Base-by-base conservation (phyloP, 2,888 invertebrate genomes). In the Eristalis tenax region DNA sequence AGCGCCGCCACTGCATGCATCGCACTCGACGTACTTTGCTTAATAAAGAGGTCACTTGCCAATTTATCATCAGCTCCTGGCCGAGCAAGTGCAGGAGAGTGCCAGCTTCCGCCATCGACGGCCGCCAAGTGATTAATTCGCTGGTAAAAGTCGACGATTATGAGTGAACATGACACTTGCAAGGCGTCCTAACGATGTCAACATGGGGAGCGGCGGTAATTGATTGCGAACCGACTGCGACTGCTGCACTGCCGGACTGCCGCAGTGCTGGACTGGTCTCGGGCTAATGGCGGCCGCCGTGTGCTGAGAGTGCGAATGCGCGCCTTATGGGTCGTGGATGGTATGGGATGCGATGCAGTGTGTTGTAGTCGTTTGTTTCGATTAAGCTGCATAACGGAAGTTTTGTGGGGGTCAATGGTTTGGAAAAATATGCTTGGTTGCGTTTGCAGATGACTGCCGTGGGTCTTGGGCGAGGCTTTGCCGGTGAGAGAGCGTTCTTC, bases 11-110 rank as follows among this genome's bases (percentile, higher is more conserved):
- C 26, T 26, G 26, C 26, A 26, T 26, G 26, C 26, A 26, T 26
- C 26, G 26, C 4, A 26, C 26, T 26, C 43, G 26, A 32, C 40
- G 65, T 43, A 73, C 65, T 71, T 79, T 57, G 65, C 40, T 66
- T 32, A 73, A 79, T 79, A 79, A 79, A 79, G 79, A 71, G 79
- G 79, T 79, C 79, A 73, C 71, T 79, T 59, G 57, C 65, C 65
- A 79, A 79, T 73, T 79, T 79, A 73, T 73, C 71, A 79, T 71
- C 57, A 43, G 22, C 26, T 65, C 38, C 18, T 23, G 50, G 50
- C n/a, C 18, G 18, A 50, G 50, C 50, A 50, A 50, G 50, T 50
- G 66, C 15, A 26, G 13, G 22, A 22, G 35, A 68, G 61, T 61
- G 28, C 26, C 23, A 13, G 79, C 66, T 71, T 66, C 71, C 71